These are phyloP conservation scores for Barypeithes pellucidus DNA, from an alignment of 2,888 invertebrate species.

Conservation along the genomic window DNA sequence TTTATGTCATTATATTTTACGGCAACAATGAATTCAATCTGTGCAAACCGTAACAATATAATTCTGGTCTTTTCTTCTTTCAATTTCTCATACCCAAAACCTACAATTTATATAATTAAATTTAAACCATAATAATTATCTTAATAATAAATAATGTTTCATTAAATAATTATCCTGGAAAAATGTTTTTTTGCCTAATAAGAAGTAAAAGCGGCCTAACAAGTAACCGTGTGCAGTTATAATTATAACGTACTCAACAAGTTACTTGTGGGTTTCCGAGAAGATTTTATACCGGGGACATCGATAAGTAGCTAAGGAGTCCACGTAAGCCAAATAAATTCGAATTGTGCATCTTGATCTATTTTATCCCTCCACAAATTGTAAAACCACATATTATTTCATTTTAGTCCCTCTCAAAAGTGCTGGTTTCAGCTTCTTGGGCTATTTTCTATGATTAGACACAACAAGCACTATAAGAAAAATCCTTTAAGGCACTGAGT, in stretches of 20 bases:
- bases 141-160: conserved; percentile 43
- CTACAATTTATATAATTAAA: conserved; percentile 30
- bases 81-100: conserved; percentile 14
- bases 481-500: too few relatives aligned
- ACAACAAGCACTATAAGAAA: too few relatives aligned
- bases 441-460: too few relatives aligned
- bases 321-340: background rate
- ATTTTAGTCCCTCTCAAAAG: too few relatives aligned
- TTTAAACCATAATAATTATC: conserved; percentile 43
- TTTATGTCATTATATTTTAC: background rate
- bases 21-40: background rate
- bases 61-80: conserved; percentile 19
- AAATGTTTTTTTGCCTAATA: conserved; percentile 29
- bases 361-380: too few relatives aligned
- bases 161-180: conserved; percentile 46
- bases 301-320: background rate
- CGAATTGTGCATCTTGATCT: too few relatives aligned
- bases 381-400: too few relatives aligned
- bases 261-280: conserved; percentile 18
- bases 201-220: conserved; percentile 42
- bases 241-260: conserved; percentile 40
- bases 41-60: conserved; percentile 20
- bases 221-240: conserved; percentile 46
- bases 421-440: too few relatives aligned
- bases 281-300: background rate